Evolutionary conservation across 2,113 vertebrate species (phyloP).

Genomic region (Acrocephalus kingi): DNA sequence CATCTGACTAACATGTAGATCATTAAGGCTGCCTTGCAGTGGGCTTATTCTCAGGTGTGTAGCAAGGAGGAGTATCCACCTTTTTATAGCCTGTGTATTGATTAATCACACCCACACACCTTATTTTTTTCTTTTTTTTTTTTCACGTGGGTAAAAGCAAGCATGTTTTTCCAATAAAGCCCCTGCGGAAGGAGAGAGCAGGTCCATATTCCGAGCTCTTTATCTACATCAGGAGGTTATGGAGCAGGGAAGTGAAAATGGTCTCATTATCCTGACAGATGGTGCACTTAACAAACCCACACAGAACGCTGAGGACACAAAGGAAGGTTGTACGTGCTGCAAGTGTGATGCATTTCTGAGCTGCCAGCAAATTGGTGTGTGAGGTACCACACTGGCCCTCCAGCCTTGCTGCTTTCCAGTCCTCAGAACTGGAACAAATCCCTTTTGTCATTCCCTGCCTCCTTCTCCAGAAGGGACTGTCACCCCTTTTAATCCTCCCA

Average conservation of each 20-base stretch:
- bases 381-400: background rate
- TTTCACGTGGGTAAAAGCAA: background rate
- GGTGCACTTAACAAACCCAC: background rate
- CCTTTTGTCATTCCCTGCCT: background rate
- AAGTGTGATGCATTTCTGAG: background rate
- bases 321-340: background rate
- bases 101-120: background rate
- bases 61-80: background rate
- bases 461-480: background rate
- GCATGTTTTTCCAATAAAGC: background rate
- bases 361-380: background rate
- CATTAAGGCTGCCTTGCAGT: background rate
- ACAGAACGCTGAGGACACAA: background rate
- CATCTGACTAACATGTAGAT: background rate
- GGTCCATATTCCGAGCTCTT: background rate
- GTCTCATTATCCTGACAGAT: conserved; percentile 20
- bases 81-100: background rate
- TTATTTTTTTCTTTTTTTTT: background rate
- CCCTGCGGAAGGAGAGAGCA: background rate
- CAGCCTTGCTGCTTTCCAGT: background rate
- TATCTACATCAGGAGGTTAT: background rate
- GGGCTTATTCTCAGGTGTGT: background rate
- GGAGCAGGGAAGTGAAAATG: conserved; percentile 9
- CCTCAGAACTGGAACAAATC: background rate
- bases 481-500: background rate